Percentiles rank a stretch among this genome's conserved stretches.
Evolutionary conservation across 2,888 invertebrate genomes (phyloP).

Genomic region (Drosophila seclusa): DNA sequence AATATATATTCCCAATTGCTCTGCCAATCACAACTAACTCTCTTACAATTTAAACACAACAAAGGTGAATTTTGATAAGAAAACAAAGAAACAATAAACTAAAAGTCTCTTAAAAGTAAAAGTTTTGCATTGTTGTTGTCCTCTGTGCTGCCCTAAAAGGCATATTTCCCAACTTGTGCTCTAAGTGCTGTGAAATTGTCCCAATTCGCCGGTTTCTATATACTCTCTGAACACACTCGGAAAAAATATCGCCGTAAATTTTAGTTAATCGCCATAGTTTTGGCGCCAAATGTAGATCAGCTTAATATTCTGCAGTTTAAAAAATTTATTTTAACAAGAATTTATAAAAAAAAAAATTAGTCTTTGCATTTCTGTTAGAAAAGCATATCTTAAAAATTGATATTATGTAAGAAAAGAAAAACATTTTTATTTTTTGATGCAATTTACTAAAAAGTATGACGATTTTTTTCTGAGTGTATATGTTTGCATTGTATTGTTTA

Average conservation of each 20-base stretch:
- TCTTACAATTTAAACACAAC: slow-evolving; percentile 37
- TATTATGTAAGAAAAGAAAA: too few species aligned
- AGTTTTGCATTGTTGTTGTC: slow-evolving; percentile 57
- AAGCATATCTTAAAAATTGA: too few species aligned
- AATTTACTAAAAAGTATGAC: background rate
- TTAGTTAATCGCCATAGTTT: background rate
- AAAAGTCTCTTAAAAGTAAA: slow-evolving; percentile 54
- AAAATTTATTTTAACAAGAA: too few species aligned
- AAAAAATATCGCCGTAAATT: background rate
- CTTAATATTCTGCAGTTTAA: too few species aligned
- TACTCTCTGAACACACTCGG: background rate
- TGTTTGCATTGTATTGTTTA: background rate
- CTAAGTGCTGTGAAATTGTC: slow-evolving; percentile 36
- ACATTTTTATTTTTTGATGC: too few species aligned
- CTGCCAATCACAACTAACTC: slow-evolving; percentile 31
- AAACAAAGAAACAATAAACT: slow-evolving; percentile 12
- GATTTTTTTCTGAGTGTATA: background rate
- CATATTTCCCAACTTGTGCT: slow-evolving; percentile 15
- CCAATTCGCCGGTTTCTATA: slow-evolving; percentile 11
- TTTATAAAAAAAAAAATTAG: too few species aligned
- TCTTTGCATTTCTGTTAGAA: too few species aligned
- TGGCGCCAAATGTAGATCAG: background rate
- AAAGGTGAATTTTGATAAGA: slow-evolving; percentile 60
- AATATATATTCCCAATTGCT: slow-evolving; percentile 44
- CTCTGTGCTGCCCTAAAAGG: slow-evolving; percentile 54